These are phyloP conservation scores for Clarias batrachus DNA, from an alignment of 2,113 vertebrate species.

Conservation along the genomic window DNA sequence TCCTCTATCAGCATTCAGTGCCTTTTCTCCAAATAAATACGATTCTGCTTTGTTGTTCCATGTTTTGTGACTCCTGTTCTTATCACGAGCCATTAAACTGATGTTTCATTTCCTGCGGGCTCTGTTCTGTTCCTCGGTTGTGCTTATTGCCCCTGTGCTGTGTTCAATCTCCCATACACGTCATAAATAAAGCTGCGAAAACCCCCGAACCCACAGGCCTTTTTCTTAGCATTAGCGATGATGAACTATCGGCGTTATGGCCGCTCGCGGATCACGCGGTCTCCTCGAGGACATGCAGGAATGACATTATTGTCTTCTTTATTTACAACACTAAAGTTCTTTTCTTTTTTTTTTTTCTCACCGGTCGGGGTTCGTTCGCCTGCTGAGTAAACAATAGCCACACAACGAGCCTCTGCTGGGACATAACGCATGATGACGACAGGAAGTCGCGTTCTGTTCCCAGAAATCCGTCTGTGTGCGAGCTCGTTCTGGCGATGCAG, in stretches of 20 bases:
- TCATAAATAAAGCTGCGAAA: neutral
- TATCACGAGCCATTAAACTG: slow-evolving; percentile 32
- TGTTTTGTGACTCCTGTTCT: neutral
- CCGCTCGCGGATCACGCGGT: neutral
- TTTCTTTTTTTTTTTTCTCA: neutral
- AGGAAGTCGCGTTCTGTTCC: neutral
- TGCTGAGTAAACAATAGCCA: slow-evolving; percentile 3
- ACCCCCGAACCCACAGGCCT: neutral
- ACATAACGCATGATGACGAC: neutral
- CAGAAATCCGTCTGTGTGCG: neutral
- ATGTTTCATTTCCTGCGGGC: slow-evolving; percentile 24
- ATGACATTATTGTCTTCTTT: slow-evolving; percentile 17
- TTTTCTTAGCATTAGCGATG: slow-evolving; percentile 24
- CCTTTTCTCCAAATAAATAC: slow-evolving; percentile 11
- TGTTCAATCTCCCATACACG: slow-evolving; percentile 13
- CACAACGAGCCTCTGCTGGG: slow-evolving; percentile 1
- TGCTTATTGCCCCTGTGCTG: slow-evolving; percentile 21
- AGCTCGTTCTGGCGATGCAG: neutral
- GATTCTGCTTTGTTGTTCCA: neutral
- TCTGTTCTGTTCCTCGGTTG: slow-evolving; percentile 8
- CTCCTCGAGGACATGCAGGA: slow-evolving; percentile 10
- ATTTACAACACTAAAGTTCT: slow-evolving; percentile 24
- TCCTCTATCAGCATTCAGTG: neutral
- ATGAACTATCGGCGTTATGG: slow-evolving; percentile 24
- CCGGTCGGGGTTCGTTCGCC: neutral